Evolutionary conservation across 2,113 vertebrate genomes (phyloP).

Genomic region (Oceanodroma tethys): DNA sequence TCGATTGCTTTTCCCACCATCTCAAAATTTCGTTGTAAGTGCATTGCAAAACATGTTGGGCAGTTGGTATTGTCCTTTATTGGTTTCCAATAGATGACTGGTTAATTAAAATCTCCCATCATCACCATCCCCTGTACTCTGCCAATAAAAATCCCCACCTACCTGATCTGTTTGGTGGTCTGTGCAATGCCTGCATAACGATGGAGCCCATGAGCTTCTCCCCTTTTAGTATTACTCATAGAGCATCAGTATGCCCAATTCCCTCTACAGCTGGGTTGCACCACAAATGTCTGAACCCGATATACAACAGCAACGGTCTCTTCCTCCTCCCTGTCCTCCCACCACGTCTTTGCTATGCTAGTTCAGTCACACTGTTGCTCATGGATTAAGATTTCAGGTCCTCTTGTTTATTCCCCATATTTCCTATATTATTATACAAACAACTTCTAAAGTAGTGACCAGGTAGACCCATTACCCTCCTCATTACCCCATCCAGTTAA

Average conservation of each 20-base stretch:
- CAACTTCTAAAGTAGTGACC: not conserved
- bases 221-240: not conserved
- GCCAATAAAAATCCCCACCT: not conserved
- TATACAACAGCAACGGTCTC: not conserved
- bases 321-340: not conserved
- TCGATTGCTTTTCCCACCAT: not conserved
- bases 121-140: not conserved
- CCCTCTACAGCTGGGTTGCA: not conserved
- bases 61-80: not conserved
- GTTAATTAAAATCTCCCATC: not conserved
- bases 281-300: not conserved
- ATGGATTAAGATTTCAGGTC: not conserved
- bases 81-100: not conserved
- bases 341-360: accelerated
- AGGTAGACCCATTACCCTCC: not conserved
- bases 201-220: not conserved
- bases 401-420: not conserved
- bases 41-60: not conserved
- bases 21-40: not conserved
- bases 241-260: not conserved
- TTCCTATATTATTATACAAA: not conserved
- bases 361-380: not conserved
- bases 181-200: not conserved
- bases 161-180: not conserved
- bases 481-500: not conserved